Base-by-base conservation (phyloP, 1,140 invertebrate species). In the Teleogryllus occipitalis region DNA sequence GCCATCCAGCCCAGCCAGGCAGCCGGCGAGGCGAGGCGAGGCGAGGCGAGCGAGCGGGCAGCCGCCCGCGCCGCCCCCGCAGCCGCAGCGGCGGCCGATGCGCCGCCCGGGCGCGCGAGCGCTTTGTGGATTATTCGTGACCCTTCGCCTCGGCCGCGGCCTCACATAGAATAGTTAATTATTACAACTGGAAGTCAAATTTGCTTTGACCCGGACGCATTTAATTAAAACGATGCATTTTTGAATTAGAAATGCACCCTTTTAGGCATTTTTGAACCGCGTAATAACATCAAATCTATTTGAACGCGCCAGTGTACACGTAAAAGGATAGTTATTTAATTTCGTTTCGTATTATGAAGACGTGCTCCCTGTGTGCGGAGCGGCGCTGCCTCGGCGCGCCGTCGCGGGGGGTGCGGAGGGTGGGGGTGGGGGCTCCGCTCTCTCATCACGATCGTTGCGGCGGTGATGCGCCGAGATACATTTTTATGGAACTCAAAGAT, bases 401-500 rank as follows among this genome's bases (percentile, higher is more conserved):
- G 27, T 39, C 27, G 27, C 27, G 27, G 27, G 27, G 27, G 27
- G 27, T 2, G 27, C 1, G 27, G 1, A 39, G 27, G 27, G 27
- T 5, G 27, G 27, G 27, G 27, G 27, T 1, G 27, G 27, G n/a
- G n/a, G n/a, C n/a, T n/a, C n/a, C n/a, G n/a, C 1, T 39, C 27
- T 39, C 27, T 39, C 27, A 39, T 39, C 27, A 39, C 27, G 27
- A 39, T 39, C 27, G 27, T 39, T 39, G 27, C 27, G n/a, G 27
- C 27, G 27, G 27, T 1, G 1, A 39, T 39, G 27, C 27, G 27
- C 27, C 54, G 54, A 65, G 54, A 65, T 65, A 65, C 54, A 65
- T 65, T 65, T 65, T 65, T 65, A 18, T 65, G 54, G 54, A 65
- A 65, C 54, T 65, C 54, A 65, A 65, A 65, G 54, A 65, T 65